These are phyloP conservation scores for Odocoileus hemionus DNA, from an alignment of 2,113 vertebrate genomes.

Conservation along the genomic window DNA sequence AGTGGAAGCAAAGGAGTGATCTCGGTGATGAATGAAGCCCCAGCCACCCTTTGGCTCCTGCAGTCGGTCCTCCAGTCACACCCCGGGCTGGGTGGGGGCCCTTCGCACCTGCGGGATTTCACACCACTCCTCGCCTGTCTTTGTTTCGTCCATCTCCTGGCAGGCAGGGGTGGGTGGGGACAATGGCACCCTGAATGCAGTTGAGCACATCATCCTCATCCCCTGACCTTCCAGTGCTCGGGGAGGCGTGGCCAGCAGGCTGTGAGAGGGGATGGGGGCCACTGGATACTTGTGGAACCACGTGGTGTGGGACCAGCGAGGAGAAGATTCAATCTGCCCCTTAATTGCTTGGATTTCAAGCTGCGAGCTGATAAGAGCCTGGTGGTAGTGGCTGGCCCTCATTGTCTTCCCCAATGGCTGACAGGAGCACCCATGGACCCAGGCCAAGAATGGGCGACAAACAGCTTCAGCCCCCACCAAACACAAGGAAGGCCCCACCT, in stretches of 20 bases:
- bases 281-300: slow-evolving; percentile 69
- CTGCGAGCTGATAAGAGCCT: slow-evolving; percentile 28
- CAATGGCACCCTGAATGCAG: slow-evolving; percentile 65
- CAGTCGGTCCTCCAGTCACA: not conserved
- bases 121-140: not conserved
- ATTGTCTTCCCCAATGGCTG: slow-evolving; percentile 7
- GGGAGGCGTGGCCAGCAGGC: not conserved
- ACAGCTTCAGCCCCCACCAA: accelerated
- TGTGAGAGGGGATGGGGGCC: not conserved
- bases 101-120: not conserved
- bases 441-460: accelerated
- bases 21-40: not conserved
- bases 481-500: not conserved
- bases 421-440: not conserved
- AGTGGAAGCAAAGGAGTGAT: too few species aligned
- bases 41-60: not conserved
- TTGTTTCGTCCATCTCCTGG: slow-evolving; percentile 49
- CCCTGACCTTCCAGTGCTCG: not conserved
- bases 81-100: not conserved
- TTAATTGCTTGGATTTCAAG: slow-evolving; percentile 54
- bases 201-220: not conserved
- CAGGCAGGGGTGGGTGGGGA: slow-evolving; percentile 52
- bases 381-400: not conserved
- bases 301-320: slow-evolving; percentile 43
- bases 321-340: slow-evolving; percentile 62